These are phyloP conservation scores for Sciurus niger DNA, from an alignment of 2,113 vertebrate species.

Conservation along the genomic window DNA sequence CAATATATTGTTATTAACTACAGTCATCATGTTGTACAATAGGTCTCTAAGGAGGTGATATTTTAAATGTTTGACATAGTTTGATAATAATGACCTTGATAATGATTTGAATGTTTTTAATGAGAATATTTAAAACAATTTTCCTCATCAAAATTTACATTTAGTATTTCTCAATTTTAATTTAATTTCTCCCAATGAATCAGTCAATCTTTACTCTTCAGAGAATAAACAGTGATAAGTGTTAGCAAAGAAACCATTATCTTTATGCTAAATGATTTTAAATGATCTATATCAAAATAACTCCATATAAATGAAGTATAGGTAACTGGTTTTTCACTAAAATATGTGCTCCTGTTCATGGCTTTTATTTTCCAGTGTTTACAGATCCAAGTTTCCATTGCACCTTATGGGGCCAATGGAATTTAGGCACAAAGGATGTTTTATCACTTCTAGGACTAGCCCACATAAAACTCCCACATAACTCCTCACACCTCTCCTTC, in stretches of 20 bases:
- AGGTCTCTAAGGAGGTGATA: not conserved
- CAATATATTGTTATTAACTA: not conserved
- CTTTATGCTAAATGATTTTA: not conserved
- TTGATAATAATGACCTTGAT: not conserved
- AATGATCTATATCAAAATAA: conserved; percentile 11
- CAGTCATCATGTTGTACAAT: not conserved
- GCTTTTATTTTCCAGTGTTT: conserved; percentile 5
- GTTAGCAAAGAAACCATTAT: conserved; percentile 5
- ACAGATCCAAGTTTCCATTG: not conserved
- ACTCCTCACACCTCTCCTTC: not conserved
- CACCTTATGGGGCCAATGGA: not conserved
- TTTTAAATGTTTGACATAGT: conserved; percentile 23
- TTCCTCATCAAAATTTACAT: not conserved
- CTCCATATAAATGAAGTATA: not conserved
- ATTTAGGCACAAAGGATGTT: too few relatives aligned
- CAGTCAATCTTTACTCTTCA: not conserved
- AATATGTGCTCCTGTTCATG: not conserved
- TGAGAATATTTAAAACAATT: not conserved
- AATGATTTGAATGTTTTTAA: conserved; percentile 6
- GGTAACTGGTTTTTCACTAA: not conserved
- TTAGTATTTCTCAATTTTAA: not conserved
- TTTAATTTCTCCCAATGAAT: not conserved
- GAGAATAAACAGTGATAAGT: conserved; percentile 33
- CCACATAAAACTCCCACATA: not conserved
- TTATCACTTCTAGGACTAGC: not conserved